Percentiles rank a stretch among this genome's conserved stretches.
Conservation (phyloP, 2,797 vertebrate genomes). For the Setipinna tenuifilis region DNA sequence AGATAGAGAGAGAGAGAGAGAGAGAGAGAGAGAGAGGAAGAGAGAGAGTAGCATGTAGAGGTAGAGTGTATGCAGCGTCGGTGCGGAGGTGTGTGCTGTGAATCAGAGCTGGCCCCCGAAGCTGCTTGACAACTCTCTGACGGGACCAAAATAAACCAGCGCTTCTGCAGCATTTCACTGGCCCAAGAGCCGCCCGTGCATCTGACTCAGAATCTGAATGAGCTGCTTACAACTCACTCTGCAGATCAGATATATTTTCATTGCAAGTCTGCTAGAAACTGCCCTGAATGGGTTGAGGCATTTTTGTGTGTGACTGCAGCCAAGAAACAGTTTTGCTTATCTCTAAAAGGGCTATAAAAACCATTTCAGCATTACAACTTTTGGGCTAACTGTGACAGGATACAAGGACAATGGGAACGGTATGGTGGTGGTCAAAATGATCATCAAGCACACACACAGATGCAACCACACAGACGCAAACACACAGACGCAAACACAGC, state of each 20-base stretch:
- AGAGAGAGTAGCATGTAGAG: neutral
- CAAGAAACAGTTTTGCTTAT: neutral
- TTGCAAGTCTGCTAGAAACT: neutral
- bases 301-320: neutral
- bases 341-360: neutral
- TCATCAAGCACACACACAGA: too few relatives aligned
- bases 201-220: neutral
- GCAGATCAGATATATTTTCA: neutral
- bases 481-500: too few relatives aligned
- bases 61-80: slow-evolving; percentile 34
- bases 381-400: neutral
- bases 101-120: neutral
- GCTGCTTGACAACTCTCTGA: neutral
- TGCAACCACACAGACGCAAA: too few relatives aligned
- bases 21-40: neutral
- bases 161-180: neutral
- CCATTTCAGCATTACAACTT: neutral
- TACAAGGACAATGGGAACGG: neutral
- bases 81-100: neutral
- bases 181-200: neutral
- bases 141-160: neutral
- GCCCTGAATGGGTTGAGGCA: neutral
- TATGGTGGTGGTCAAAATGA: neutral
- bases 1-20: neutral
- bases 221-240: neutral